Base-by-base conservation (phyloP, 2,797 vertebrate species). In the Pantherophis vulpinus region DNA sequence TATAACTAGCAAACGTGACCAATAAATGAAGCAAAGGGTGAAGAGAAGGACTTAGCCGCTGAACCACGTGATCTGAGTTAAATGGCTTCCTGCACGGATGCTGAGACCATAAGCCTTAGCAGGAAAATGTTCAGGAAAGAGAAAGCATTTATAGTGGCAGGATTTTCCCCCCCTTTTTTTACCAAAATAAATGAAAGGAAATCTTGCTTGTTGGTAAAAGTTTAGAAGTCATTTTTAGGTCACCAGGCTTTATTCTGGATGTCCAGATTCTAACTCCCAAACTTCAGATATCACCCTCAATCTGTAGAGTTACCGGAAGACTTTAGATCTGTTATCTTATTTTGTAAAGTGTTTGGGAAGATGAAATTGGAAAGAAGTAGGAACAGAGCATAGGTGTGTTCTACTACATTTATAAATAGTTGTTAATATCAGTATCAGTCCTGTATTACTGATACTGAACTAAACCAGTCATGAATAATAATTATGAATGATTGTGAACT, bases 131-230 rank as follows among this genome's bases (percentile, higher is more conserved):
- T 95, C 96, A 98, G 97, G 97, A 98, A 98, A 96, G 94, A 97
- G 95, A 95, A 96, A 95, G 95, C 94, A 92, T 96, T 95, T 98
- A 96, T 96, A 96, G 91, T 91, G 89, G 93, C 94, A 96, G 27
- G 74, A 47, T 42, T 83, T 23, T 1, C 0, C 0, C 2, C 7
- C 2, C 6, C 2, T 95, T 88, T 88, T 96, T 96, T 96, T 96
- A 96, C 96, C 93, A 96, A 97, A 97, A 96, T 93, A 97, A 97
- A 97, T 96, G 91, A 97, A 97, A 97, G 95, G 93, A 96, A 96
- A 32, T 47, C 56, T 47, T 86, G 66, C 86, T 11, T 89, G 42
- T 89, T 55, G 93, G 70, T 61, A 32, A 54, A 89, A 55, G 54
- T 56, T 86, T 25, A 29, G 86, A 88, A 91, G 70, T 89, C 70